Percentiles rank a stretch among this genome's conserved stretches.
Conservation (phyloP, 2,113 vertebrate genomes). For the Marcusenius ussheri region DNA sequence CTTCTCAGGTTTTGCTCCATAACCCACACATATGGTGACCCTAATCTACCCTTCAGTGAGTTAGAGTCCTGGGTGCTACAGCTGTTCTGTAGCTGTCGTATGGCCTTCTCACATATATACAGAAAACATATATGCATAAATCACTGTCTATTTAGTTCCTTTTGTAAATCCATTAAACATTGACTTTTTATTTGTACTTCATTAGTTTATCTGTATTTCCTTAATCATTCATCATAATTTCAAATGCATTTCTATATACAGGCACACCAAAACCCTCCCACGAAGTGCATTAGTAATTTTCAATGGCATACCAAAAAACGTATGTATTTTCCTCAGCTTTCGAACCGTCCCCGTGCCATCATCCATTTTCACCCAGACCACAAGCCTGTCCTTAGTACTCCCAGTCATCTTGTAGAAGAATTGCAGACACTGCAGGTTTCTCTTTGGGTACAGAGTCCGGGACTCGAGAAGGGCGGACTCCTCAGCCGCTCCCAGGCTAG, state of each 20-base stretch:
- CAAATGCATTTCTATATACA: background rate
- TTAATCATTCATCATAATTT: background rate
- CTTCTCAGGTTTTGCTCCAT: background rate
- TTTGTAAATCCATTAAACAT: background rate
- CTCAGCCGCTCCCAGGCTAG: slow-evolving; percentile 46
- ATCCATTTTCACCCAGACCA: slow-evolving; percentile 76
- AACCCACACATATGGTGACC: background rate
- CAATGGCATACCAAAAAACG: slow-evolving; percentile 61
- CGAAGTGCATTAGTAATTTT: background rate
- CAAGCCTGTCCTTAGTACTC: slow-evolving; percentile 62
- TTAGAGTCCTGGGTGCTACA: background rate
- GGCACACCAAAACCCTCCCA: background rate
- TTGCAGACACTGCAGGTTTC: slow-evolving; percentile 77
- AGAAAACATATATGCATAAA: background rate
- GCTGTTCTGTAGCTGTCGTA: background rate
- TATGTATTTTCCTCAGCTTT: slow-evolving; percentile 67
- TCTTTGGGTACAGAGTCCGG: slow-evolving; percentile 77
- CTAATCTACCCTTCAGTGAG: background rate
- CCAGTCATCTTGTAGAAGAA: slow-evolving; percentile 87
- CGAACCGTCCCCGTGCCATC: slow-evolving; percentile 69
- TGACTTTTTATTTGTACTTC: background rate
- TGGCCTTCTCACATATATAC: background rate
- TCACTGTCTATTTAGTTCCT: background rate
- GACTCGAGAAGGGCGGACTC: slow-evolving; percentile 77
- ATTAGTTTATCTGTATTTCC: background rate